Conservation (phyloP, 2,888 invertebrate species). For the Stenchaetothrips biformis region DNA sequence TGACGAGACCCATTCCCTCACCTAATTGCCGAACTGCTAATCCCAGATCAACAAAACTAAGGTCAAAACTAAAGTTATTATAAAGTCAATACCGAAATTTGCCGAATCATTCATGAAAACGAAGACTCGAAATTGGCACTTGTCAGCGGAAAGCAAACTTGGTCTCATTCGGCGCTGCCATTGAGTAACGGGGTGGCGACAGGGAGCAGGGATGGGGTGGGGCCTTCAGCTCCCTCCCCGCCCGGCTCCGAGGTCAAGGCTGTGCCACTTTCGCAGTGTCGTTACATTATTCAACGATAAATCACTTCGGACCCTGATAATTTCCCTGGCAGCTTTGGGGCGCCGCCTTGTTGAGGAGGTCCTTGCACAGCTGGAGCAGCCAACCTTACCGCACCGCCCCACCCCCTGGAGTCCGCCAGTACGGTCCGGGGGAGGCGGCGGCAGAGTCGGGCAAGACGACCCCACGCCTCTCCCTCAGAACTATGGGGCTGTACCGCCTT, state of each 20-base stretch:
- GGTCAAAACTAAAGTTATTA: no score
- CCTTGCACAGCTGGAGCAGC: background rate
- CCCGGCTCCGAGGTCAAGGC: no score
- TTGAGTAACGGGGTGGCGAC: no score
- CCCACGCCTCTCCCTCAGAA: no score
- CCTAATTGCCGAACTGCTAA: no score
- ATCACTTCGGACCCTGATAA: constrained; percentile 2
- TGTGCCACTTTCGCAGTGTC: background rate
- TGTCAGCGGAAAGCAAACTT: no score
- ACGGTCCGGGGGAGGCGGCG: background rate
- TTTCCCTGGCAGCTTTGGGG: constrained; percentile 9
- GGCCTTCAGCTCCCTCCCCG: no score
- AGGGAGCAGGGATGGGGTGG: background rate
- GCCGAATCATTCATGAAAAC: background rate
- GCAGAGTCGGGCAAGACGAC: no score
- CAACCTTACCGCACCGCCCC: background rate
- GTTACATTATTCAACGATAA: constrained; percentile 24
- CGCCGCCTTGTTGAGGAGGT: background rate
- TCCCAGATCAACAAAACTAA: no score
- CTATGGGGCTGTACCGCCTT: no score
- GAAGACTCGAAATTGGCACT: background rate
- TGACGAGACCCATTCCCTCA: no score
- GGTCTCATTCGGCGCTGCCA: no score
- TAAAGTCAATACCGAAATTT: background rate
- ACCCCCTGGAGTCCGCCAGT: background rate